A percentile compares a stretch with the other conserved stretches of the same genome.
Conservation (phyloP, 2,888 invertebrate species). For the Phortica magna region DNA sequence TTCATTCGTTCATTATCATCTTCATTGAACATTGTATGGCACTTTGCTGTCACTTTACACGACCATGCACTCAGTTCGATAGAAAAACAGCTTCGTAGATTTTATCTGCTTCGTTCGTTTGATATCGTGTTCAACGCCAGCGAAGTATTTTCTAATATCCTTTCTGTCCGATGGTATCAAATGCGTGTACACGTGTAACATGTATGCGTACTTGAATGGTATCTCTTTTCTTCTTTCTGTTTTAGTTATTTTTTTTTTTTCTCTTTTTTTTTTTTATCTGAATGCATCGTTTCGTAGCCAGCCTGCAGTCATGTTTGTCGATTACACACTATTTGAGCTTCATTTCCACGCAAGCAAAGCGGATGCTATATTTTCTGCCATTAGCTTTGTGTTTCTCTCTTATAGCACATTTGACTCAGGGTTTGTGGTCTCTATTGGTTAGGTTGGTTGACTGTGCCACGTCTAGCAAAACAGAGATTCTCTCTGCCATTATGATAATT, state of each 20-base stretch:
- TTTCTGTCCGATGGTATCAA: constrained; percentile 41
- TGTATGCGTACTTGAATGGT: constrained; percentile 7
- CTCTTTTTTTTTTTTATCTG: no score
- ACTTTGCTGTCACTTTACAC: constrained; percentile 64
- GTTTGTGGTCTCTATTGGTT: background rate
- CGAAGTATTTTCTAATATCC: constrained; percentile 59
- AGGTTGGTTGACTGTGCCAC: constrained; percentile 34
- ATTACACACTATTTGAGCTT: constrained; percentile 16
- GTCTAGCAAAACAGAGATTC: background rate
- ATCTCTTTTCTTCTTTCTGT: no score
- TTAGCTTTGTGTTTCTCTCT: background rate
- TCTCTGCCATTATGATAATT: constrained; percentile 48
- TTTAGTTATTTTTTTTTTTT: no score
- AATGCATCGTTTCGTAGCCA: no score
- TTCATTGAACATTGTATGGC: constrained; percentile 53
- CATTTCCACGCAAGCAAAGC: background rate
- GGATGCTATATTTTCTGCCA: background rate
- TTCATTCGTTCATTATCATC: constrained; percentile 60
- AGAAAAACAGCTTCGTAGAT: background rate
- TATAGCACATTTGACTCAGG: background rate
- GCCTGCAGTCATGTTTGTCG: background rate
- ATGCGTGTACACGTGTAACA: background rate
- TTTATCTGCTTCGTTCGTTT: background rate
- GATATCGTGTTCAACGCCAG: constrained; percentile 4
- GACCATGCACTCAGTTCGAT: constrained; percentile 36